These are phyloP conservation scores for Ptiloglossa arizonensis DNA, from an alignment of 1,140 invertebrate genomes.

Conservation along the genomic window DNA sequence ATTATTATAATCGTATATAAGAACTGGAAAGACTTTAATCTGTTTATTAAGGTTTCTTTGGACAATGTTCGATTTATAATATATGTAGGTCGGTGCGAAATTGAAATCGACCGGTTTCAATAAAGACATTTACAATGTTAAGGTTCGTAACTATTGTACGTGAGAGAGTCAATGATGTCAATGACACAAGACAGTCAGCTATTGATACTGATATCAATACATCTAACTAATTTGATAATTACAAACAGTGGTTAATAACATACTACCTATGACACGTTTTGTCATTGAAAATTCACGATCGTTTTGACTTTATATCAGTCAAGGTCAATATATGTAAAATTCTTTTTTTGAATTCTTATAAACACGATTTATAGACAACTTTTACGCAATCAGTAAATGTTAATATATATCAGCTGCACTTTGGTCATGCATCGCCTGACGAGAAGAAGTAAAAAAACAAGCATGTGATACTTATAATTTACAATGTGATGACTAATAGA, in stretches of 20 bases:
- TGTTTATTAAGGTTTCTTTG: neutral
- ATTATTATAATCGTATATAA: neutral
- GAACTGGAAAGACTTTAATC: neutral
- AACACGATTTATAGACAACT: neutral
- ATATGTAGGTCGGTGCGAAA: neutral
- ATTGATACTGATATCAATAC: neutral
- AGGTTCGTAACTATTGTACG: neutral
- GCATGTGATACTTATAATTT: too few relatives aligned
- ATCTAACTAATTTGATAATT: neutral
- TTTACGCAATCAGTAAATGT: constrained; percentile 16
- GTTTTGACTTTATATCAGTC: neutral
- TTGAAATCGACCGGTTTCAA: neutral
- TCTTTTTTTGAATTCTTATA: neutral
- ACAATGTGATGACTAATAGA: neutral
- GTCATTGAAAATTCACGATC: neutral
- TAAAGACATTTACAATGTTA: neutral
- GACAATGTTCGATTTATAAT: neutral
- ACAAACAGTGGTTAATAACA: neutral
- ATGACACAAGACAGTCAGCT: neutral
- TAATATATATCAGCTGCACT: constrained; percentile 41
- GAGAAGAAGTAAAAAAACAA: neutral
- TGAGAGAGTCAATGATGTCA: neutral
- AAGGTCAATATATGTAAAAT: neutral
- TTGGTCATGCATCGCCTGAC: constrained; percentile 37
- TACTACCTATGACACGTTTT: neutral